Conservation (phyloP, 2,888 invertebrate species). For the Cybosia mesomella region DNA sequence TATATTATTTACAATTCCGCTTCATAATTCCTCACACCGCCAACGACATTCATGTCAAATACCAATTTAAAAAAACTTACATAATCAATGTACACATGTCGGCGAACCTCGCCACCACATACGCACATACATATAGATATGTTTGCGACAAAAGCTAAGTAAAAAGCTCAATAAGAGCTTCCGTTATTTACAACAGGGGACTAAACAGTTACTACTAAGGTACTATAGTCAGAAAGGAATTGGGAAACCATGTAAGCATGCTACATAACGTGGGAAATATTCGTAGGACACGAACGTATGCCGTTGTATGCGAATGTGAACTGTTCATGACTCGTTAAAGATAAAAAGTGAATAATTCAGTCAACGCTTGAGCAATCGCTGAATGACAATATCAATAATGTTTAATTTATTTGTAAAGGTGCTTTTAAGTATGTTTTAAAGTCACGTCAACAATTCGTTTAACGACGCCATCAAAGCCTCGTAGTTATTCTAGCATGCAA, state of each 20-base stretch:
- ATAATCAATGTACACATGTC: constrained; percentile 56
- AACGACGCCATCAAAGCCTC: constrained; percentile 58
- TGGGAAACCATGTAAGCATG: constrained; percentile 67
- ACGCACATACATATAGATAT: constrained; percentile 77
- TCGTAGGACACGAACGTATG: constrained; percentile 47
- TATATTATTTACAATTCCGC: constrained; percentile 20
- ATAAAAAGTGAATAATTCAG: constrained; percentile 65
- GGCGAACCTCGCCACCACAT: constrained; percentile 65
- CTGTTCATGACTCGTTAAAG: constrained; percentile 29
- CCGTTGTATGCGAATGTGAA: constrained; percentile 29
- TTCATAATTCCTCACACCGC: constrained; percentile 8
- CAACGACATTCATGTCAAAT: constrained; percentile 15
- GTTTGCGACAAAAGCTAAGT: constrained; percentile 85
- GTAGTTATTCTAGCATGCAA: constrained; percentile 76
- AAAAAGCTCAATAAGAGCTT: constrained; percentile 67
- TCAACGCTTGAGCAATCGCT: constrained; percentile 82
- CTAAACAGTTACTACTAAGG: constrained; percentile 63
- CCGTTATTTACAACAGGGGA: constrained; percentile 71
- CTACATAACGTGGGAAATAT: constrained; percentile 62
- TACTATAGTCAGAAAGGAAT: constrained; percentile 70
- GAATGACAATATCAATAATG: constrained; percentile 60
- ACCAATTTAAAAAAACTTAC: constrained; percentile 50
- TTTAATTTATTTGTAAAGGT: constrained; percentile 45
- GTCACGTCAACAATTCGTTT: constrained; percentile 48
- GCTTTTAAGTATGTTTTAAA: constrained; percentile 37